Percentiles rank a stretch among this genome's conserved stretches.
Conservation (phyloP, 2,113 vertebrate genomes). For the Rhabdornis inornatus region DNA sequence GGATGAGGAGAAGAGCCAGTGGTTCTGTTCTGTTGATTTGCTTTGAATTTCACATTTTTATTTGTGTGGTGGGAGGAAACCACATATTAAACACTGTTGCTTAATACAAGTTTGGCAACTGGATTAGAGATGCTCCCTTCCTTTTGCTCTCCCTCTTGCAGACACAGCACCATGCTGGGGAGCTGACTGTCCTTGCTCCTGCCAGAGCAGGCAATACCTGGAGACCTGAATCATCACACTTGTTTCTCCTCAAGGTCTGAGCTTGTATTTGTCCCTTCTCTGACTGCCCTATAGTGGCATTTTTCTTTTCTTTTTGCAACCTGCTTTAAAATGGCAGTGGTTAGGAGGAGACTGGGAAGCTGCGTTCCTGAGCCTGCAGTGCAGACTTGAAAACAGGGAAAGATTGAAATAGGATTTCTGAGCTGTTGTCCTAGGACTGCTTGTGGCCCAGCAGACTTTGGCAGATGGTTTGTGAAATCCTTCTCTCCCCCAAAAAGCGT, state of each 20-base stretch:
- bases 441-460: background rate
- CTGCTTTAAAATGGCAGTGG: background rate
- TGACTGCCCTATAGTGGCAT: background rate
- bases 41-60: background rate
- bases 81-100: accelerated
- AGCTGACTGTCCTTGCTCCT: background rate
- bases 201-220: background rate
- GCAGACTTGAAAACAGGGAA: background rate
- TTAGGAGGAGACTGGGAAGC: background rate
- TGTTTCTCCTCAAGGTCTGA: background rate
- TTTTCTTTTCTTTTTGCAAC: background rate
- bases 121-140: background rate
- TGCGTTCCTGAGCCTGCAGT: background rate
- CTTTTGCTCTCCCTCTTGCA: background rate
- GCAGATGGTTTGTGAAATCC: conserved; percentile 42
- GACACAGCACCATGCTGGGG: accelerated
- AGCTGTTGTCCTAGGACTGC: background rate
- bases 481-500: background rate
- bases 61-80: background rate
- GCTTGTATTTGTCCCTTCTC: background rate
- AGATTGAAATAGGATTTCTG: background rate
- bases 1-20: accelerated
- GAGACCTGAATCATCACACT: background rate
- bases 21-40: background rate
- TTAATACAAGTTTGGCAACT: background rate